A percentile compares a stretch with the other conserved stretches of the same genome.
Conservation (phyloP, 2,888 invertebrate genomes). For the Apodemia hepburni region DNA sequence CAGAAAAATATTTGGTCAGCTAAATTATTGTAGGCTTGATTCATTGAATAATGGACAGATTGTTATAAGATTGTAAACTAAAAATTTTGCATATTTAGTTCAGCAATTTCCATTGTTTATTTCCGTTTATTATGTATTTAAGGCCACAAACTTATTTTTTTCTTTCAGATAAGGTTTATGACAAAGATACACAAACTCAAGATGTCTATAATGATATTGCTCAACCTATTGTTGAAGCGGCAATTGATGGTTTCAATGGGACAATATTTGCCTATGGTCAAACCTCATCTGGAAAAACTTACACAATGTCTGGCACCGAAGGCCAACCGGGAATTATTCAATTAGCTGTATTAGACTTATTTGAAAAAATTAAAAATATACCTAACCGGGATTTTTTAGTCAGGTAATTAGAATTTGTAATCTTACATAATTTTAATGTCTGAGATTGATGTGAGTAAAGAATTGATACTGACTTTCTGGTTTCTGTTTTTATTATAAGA, state of each 20-base stretch:
- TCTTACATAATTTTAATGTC: too few relatives aligned
- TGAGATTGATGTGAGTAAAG: too few relatives aligned
- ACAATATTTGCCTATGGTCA: constrained; percentile 96
- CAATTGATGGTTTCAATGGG: constrained; percentile 89
- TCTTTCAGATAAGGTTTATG: constrained; percentile 87
- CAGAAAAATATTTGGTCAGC: background rate
- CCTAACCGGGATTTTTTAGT: constrained; percentile 87
- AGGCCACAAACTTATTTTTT: constrained; percentile 20
- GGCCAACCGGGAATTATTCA: constrained; percentile 87
- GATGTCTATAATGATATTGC: constrained; percentile 85
- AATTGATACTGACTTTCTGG: too few relatives aligned
- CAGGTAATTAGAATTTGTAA: constrained; percentile 55
- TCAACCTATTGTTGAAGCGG: constrained; percentile 85
- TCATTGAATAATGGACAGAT: background rate
- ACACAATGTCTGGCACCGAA: constrained; percentile 89
- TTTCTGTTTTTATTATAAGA: too few relatives aligned
- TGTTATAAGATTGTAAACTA: background rate
- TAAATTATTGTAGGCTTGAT: background rate
- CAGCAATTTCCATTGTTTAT: too few relatives aligned
- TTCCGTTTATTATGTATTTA: too few relatives aligned
- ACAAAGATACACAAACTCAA: constrained; percentile 75
- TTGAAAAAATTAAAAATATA: constrained; percentile 81
- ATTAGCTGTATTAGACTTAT: constrained; percentile 85
- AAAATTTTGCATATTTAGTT: too few relatives aligned
- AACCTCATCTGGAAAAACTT: constrained; percentile 94